Evolutionary conservation across 2,888 invertebrate genomes (phyloP).

Genomic region (Apotomis turbidana): DNA sequence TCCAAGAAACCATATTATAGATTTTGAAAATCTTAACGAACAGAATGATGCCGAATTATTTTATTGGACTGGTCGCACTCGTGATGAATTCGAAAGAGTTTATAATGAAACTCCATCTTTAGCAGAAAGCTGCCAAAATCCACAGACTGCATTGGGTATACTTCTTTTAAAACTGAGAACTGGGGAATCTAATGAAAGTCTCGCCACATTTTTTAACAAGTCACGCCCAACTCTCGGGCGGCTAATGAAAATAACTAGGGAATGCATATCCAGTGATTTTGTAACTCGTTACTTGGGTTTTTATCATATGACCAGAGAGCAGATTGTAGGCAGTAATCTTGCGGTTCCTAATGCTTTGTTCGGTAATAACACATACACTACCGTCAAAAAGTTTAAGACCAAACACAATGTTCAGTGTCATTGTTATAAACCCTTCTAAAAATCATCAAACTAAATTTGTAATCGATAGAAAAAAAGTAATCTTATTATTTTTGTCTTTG

Average conservation of each 20-base stretch:
- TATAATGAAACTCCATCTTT: slow-evolving; percentile 26
- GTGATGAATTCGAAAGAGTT: slow-evolving; percentile 33
- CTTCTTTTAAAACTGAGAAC: slow-evolving; percentile 15
- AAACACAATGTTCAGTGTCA: no score
- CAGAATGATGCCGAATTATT: slow-evolving; percentile 21
- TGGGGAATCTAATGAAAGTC: background rate
- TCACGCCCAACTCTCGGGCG: slow-evolving; percentile 26
- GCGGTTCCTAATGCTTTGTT: no score
- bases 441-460: no score
- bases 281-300: slow-evolving; percentile 17
- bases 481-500: no score
- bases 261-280: slow-evolving; percentile 27
- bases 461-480: no score
- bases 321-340: slow-evolving; percentile 1
- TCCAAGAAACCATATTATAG: slow-evolving; percentile 29
- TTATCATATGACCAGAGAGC: slow-evolving; percentile 1
- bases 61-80: slow-evolving; percentile 27
- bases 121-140: slow-evolving; percentile 30
- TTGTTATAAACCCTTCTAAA: no score
- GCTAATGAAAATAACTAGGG: slow-evolving; percentile 22
- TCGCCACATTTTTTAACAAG: slow-evolving; percentile 1
- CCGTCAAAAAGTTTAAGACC: no score
- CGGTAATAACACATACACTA: no score
- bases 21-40: slow-evolving; percentile 32
- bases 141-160: slow-evolving; percentile 28